Evolutionary conservation across 2,113 vertebrate genomes (phyloP).

Genomic region (Gymnobelideus leadbeateri): DNA sequence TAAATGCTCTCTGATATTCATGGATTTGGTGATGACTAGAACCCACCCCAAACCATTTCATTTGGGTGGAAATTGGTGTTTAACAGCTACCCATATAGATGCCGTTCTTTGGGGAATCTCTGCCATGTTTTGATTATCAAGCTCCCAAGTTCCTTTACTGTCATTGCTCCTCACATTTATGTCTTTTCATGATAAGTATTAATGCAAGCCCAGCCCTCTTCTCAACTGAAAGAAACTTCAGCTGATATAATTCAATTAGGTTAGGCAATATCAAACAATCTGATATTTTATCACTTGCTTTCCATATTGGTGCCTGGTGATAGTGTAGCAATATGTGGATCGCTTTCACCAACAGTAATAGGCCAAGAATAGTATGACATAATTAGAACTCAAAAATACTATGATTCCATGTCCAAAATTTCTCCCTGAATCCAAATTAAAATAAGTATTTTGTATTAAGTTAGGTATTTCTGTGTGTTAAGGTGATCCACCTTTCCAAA

Average conservation of each 20-base stretch:
- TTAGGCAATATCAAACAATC: neutral
- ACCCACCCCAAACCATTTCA: neutral
- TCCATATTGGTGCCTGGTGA: neutral
- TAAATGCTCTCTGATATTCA: neutral
- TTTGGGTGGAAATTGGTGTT: neutral
- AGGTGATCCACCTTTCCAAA: constrained; percentile 51
- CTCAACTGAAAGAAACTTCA: constrained; percentile 2
- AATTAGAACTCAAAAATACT: neutral
- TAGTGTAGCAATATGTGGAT: neutral
- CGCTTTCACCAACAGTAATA: neutral
- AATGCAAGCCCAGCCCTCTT: constrained; percentile 18
- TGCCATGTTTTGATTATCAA: neutral
- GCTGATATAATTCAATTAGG: neutral
- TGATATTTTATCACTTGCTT: neutral
- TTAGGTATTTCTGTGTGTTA: neutral
- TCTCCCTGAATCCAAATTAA: constrained; percentile 58
- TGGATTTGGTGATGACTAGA: neutral
- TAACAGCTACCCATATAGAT: constrained; percentile 17
- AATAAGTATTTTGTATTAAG: constrained; percentile 59
- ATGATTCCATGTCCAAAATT: constrained; percentile 38
- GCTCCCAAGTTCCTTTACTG: constrained; percentile 47
- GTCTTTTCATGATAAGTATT: constrained; percentile 59
- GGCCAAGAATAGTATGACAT: neutral
- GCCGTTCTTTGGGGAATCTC: constrained; percentile 28
- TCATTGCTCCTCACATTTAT: neutral